Percentiles rank a stretch among this genome's conserved stretches.
Evolutionary conservation across 92 coral and sea anemone genomes (phyloP).

Genomic region (Epizoanthus stellaris): DNA sequence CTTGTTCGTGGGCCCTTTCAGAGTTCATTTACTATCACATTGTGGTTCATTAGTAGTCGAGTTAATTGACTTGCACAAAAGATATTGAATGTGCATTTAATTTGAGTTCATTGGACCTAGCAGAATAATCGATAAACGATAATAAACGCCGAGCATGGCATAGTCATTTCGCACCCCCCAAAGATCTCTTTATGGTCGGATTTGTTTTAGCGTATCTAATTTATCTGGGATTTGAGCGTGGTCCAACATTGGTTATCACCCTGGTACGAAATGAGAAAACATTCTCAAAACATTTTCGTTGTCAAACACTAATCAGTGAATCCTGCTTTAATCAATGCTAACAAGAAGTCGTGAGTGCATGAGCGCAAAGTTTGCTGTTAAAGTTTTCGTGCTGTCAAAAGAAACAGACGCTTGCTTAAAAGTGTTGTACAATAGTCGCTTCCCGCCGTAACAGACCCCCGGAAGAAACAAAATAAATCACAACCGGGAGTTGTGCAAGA

Average conservation of each 20-base stretch:
- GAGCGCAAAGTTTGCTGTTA: neutral
- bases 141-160: neutral
- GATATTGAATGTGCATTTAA: neutral
- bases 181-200: neutral
- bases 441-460: neutral
- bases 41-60: neutral
- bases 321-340: neutral
- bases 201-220: neutral
- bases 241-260: neutral
- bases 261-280: neutral
- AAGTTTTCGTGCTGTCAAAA: neutral
- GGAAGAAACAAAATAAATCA: neutral
- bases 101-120: neutral
- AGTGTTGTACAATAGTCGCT: neutral
- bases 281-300: neutral
- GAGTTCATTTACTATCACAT: too few species aligned
- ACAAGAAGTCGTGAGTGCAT: neutral
- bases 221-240: neutral
- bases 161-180: neutral
- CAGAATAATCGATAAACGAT: neutral
- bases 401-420: neutral
- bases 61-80: slow-evolving; percentile 16
- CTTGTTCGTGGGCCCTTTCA: too few species aligned
- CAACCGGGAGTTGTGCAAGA: neutral
- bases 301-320: neutral